phyloP scores from a whole-genome alignment of 1,140 invertebrate genomes.

The Nephila pilipes region DNA sequence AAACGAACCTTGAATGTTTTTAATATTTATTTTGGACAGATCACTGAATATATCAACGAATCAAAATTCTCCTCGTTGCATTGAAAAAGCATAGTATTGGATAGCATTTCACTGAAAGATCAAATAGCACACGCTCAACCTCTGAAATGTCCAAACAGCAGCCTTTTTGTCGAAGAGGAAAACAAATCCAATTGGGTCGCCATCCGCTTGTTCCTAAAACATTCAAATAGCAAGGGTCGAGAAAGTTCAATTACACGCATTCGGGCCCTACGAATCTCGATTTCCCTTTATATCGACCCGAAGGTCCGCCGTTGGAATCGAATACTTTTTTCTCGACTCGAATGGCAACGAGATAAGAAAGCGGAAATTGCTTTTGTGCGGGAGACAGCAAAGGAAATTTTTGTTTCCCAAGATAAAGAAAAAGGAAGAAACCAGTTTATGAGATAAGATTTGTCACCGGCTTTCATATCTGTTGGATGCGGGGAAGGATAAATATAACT shows the following conservation, averaged over 20 bases:
- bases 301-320: neutral
- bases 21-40: too few relatives aligned
- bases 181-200: neutral
- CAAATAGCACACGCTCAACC: neutral
- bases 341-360: conserved; percentile 15
- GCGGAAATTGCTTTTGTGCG: conserved; percentile 63
- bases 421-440: neutral
- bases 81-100: neutral
- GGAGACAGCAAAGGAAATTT: conserved; percentile 24
- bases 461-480: neutral
- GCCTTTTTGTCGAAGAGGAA: neutral
- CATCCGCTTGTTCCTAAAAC: neutral
- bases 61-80: too few relatives aligned
- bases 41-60: too few relatives aligned
- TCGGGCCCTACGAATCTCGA: neutral
- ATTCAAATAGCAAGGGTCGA: conserved; percentile 26
- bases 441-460: conserved; percentile 38
- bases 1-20: too few relatives aligned
- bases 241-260: conserved; percentile 28
- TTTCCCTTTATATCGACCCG: neutral
- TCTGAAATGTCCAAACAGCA: neutral
- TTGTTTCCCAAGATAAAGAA: neutral
- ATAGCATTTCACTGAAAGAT: neutral
- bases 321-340: neutral
- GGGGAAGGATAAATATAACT: neutral